These are phyloP conservation scores for Coranthus polyacanthus DNA, from an alignment of 2,797 vertebrate species.

Conservation along the genomic window DNA sequence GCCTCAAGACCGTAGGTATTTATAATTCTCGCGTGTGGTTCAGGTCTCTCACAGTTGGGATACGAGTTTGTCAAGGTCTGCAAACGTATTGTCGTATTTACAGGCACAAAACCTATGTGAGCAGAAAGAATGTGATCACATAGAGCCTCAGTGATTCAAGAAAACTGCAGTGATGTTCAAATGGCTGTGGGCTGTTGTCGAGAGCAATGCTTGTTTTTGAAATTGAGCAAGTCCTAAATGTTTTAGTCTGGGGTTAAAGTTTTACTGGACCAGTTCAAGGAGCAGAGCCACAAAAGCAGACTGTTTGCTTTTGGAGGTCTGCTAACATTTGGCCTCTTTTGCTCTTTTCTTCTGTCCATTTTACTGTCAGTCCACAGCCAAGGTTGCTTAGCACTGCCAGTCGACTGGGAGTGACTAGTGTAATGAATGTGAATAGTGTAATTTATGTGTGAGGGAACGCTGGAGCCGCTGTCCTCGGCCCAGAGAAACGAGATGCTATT, in stretches of 20 bases:
- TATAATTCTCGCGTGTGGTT: background rate
- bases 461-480: background rate
- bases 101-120: background rate
- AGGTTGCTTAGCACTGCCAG: slow-evolving; percentile 68
- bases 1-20: background rate
- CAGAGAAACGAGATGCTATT: slow-evolving; percentile 38
- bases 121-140: background rate
- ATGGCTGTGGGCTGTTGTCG: background rate
- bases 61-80: slow-evolving; percentile 3
- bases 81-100: background rate
- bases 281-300: slow-evolving; percentile 2
- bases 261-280: background rate
- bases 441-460: slow-evolving; percentile 55
- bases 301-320: slow-evolving; percentile 42
- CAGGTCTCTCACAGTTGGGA: background rate
- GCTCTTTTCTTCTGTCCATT: slow-evolving; percentile 57
- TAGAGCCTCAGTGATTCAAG: background rate
- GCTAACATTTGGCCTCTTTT: slow-evolving; percentile 55
- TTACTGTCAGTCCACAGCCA: slow-evolving; percentile 60
- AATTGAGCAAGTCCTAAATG: background rate
- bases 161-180: background rate
- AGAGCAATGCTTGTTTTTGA: background rate
- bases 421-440: slow-evolving; percentile 61
- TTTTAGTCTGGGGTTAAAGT: slow-evolving; percentile 3
- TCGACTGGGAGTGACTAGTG: slow-evolving; percentile 46